Evolutionary conservation across 2,113 vertebrate genomes (phyloP).

Genomic region (Amia ocellicauda): DNA sequence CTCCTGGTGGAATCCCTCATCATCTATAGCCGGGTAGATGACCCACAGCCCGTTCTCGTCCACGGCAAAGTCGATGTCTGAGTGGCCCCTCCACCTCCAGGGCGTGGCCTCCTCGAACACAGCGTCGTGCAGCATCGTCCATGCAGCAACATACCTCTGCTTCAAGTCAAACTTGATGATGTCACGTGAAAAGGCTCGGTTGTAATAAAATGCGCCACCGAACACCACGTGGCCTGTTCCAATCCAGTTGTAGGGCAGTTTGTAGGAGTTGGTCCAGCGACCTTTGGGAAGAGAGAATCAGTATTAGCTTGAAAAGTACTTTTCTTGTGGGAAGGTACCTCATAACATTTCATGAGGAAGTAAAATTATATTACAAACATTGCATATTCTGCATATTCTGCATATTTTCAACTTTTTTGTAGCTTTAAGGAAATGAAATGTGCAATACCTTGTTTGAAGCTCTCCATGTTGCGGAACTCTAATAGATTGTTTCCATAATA

Average conservation of each 20-base stretch:
- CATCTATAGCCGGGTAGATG: slow-evolving; percentile 87
- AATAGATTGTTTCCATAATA: slow-evolving; percentile 90
- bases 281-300: slow-evolving; percentile 55
- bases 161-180: slow-evolving; percentile 93
- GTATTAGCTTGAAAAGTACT: background rate
- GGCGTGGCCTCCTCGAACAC: slow-evolving; percentile 79
- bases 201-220: slow-evolving; percentile 88
- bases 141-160: slow-evolving; percentile 80
- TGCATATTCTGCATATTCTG: no score
- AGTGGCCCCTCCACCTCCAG: slow-evolving; percentile 85
- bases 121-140: slow-evolving; percentile 89
- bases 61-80: slow-evolving; percentile 84
- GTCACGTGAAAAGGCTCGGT: slow-evolving; percentile 91
- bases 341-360: background rate
- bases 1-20: slow-evolving; percentile 86
- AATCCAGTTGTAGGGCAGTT: slow-evolving; percentile 94
- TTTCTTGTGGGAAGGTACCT: no score
- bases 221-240: slow-evolving; percentile 93
- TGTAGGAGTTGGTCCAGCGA: slow-evolving; percentile 92
- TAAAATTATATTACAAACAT: background rate
- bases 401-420: no score
- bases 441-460: slow-evolving; percentile 84
- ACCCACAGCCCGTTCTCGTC: slow-evolving; percentile 96
- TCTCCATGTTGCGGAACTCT: slow-evolving; percentile 90
- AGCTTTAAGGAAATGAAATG: background rate